These are phyloP conservation scores for Paracanthobrama guichenoti DNA, from an alignment of 2,113 vertebrate genomes.

Conservation along the genomic window DNA sequence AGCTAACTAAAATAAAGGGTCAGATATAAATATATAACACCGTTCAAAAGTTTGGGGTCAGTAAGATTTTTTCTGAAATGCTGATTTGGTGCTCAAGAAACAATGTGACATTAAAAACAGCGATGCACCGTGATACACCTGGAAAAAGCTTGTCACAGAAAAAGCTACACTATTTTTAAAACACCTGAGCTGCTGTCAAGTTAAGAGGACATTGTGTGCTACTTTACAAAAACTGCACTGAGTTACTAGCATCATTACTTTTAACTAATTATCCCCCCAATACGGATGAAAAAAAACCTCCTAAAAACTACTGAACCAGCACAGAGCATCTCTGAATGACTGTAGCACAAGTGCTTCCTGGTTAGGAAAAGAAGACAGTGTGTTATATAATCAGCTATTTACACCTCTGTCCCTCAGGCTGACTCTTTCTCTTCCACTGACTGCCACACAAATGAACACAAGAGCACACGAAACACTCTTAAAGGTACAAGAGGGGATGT, in stretches of 20 bases:
- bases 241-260: neutral
- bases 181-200: neutral
- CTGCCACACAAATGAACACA: neutral
- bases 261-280: neutral
- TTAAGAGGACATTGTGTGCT: neutral
- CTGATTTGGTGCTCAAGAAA: too few species aligned
- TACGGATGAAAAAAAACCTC: neutral
- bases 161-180: neutral
- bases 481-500: constrained; percentile 22
- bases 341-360: neutral
- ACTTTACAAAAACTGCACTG: neutral
- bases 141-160: neutral
- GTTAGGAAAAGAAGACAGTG: neutral
- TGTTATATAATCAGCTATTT: constrained; percentile 12
- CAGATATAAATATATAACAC: too few species aligned
- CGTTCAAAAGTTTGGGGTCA: too few species aligned
- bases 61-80: too few species aligned
- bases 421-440: neutral
- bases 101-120: neutral
- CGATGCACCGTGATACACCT: neutral
- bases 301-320: neutral
- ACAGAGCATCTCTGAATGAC: neutral
- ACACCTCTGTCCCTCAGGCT: neutral
- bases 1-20: neutral
- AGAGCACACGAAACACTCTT: constrained; percentile 8